Conservation (phyloP, 2,113 vertebrate genomes). For the Tychaedon coryphoeus region DNA sequence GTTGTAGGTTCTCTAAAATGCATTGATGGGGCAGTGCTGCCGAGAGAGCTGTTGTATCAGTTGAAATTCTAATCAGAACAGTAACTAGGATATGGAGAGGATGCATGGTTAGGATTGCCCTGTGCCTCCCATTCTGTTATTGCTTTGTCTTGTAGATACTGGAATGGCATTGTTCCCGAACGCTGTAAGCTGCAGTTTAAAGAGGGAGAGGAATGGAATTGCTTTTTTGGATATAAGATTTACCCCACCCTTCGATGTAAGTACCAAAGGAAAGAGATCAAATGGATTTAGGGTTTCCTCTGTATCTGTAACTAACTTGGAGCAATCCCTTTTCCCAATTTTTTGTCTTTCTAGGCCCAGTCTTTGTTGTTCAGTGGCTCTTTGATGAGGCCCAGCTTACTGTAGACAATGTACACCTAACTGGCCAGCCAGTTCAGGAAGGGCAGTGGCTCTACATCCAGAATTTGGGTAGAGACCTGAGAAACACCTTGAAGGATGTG, state of each 20-base stretch:
- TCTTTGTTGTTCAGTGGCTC: slow-evolving; percentile 98
- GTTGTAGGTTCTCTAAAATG: neutral
- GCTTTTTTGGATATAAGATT: slow-evolving; percentile 97
- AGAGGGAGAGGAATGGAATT: slow-evolving; percentile 96
- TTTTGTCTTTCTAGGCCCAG: slow-evolving; percentile 77
- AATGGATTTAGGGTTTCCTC: neutral
- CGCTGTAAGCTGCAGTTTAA: slow-evolving; percentile 85
- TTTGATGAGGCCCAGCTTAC: slow-evolving; percentile 97
- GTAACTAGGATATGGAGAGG: neutral
- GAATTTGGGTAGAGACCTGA: slow-evolving; percentile 90
- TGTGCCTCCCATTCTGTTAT: neutral
- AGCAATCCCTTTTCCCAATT: neutral
- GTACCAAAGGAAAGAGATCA: slow-evolving; percentile 10
- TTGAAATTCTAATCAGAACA: neutral
- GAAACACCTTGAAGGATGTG: slow-evolving; percentile 93
- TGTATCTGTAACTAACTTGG: neutral
- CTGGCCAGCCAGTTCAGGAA: slow-evolving; percentile 94
- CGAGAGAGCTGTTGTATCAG: neutral
- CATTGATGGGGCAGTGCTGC: neutral
- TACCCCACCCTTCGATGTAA: slow-evolving; percentile 94
- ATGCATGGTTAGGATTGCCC: neutral
- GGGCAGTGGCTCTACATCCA: slow-evolving; percentile 98
- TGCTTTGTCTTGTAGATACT: slow-evolving; percentile 80
- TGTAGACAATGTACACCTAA: slow-evolving; percentile 94
- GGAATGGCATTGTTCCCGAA: slow-evolving; percentile 91